Percentiles rank a stretch among this genome's conserved stretches.
These are phyloP conservation scores for Gymnoscopelus braueri DNA, from an alignment of 2,797 vertebrate genomes.

Conservation along the genomic window DNA sequence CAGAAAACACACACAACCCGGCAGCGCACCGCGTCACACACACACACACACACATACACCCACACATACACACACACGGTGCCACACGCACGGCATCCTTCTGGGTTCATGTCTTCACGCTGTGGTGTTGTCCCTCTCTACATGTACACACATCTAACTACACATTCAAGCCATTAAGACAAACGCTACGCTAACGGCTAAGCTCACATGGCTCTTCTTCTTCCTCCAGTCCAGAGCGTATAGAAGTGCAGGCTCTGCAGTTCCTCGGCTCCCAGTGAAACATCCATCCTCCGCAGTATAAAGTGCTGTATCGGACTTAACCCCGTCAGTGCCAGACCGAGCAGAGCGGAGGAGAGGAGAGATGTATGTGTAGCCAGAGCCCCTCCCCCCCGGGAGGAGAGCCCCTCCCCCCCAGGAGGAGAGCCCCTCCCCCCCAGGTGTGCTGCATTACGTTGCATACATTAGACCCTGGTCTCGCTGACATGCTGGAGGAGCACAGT, in stretches of 20 bases:
- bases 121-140: too few species aligned
- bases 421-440: constrained; percentile 50
- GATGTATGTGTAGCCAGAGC: too few species aligned
- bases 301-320: constrained; percentile 86
- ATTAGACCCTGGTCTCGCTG: constrained; percentile 40
- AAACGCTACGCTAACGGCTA: too few species aligned
- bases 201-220: too few species aligned
- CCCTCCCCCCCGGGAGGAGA: too few species aligned
- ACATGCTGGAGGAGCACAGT: background rate
- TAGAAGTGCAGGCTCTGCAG: constrained; percentile 76
- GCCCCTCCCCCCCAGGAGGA: too few species aligned
- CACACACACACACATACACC: constrained; percentile 21
- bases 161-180: too few species aligned
- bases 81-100: too few species aligned
- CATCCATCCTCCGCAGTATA: constrained; percentile 82
- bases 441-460: constrained; percentile 65
- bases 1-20: constrained; percentile 38
- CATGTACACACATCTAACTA: too few species aligned
- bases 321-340: constrained; percentile 58
- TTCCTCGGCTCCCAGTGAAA: constrained; percentile 78
- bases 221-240: too few species aligned
- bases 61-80: constrained; percentile 33
- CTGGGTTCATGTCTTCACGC: too few species aligned
- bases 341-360: too few species aligned
- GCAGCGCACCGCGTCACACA: constrained; percentile 13